Evolutionary conservation across 1,140 invertebrate genomes (phyloP).

Genomic region (Ooceraea biroi): DNA sequence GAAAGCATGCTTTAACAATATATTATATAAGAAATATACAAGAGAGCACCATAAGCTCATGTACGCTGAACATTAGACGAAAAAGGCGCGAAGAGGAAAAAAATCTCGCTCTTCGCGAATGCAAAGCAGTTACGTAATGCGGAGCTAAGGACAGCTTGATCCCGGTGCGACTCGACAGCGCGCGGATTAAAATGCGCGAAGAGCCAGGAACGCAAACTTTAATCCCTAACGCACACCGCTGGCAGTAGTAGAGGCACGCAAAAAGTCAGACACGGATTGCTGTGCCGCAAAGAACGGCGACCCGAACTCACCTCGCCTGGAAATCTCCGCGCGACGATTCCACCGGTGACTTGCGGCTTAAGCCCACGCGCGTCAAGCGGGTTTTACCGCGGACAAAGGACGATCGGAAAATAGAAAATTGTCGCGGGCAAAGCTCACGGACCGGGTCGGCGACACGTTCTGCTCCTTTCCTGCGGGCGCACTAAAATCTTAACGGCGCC

Average conservation of each 20-base stretch:
- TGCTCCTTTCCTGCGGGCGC: background rate
- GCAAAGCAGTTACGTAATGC: background rate
- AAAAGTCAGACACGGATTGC: background rate
- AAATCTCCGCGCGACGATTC: conserved; percentile 7
- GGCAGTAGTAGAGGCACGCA: conserved; percentile 7
- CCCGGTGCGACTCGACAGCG: background rate
- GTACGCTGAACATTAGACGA: background rate
- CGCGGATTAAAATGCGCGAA: conserved; percentile 21
- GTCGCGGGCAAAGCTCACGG: conserved; percentile 50
- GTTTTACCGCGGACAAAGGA: conserved; percentile 46
- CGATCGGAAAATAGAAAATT: conserved; percentile 63
- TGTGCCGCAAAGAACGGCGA: background rate
- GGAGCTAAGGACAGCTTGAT: background rate
- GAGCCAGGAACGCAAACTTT: background rate
- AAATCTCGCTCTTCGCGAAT: background rate
- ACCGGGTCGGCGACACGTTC: conserved; percentile 57
- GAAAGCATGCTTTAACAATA: no score
- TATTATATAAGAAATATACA: background rate
- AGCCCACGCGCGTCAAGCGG: conserved; percentile 55
- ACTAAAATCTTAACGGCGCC: conserved; percentile 55
- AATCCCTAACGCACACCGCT: conserved; percentile 1
- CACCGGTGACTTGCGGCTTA: conserved; percentile 45
- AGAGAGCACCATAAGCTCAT: conserved; percentile 2
- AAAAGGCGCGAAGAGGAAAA: background rate
- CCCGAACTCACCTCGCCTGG: background rate